Percentiles rank a stretch among this genome's conserved stretches.
Evolutionary conservation across 2,113 vertebrate species (phyloP).

Genomic region (Leucopternis melanops): DNA sequence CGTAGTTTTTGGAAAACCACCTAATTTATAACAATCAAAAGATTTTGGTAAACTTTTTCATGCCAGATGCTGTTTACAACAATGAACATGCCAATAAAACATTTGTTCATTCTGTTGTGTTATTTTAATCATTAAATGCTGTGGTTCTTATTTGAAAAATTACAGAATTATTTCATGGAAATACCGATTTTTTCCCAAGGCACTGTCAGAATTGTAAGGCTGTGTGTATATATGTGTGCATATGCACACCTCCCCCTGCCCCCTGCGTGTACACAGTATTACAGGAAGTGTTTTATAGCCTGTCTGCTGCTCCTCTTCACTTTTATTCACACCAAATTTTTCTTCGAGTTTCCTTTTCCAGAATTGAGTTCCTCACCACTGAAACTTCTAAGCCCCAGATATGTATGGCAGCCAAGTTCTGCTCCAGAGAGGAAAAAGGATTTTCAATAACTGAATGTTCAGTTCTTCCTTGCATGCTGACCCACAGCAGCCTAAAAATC

Average conservation of each 20-base stretch:
- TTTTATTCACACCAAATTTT: neutral
- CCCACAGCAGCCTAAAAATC: neutral
- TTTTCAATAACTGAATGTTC: neutral
- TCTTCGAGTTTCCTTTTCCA: neutral
- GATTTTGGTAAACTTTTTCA: constrained; percentile 83
- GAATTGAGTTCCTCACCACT: neutral
- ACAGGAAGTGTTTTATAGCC: neutral
- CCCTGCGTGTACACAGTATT: no score
- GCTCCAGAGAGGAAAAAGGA: no score
- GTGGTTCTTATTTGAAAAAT: constrained; percentile 28
- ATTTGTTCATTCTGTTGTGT: constrained; percentile 78
- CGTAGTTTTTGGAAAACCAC: constrained; percentile 68
- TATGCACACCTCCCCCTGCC: no score
- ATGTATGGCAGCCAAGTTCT: neutral
- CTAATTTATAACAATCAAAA: constrained; percentile 81
- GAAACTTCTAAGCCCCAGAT: neutral
- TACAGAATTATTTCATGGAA: neutral
- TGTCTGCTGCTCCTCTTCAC: neutral
- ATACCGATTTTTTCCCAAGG: neutral
- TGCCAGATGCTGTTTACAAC: constrained; percentile 93
- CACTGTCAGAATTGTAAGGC: neutral
- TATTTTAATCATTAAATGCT: constrained; percentile 73
- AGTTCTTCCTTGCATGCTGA: neutral
- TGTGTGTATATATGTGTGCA: neutral
- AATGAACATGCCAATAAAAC: constrained; percentile 95